Base-by-base conservation (phyloP, 2,113 vertebrate species). In the Camelus bactrianus region DNA sequence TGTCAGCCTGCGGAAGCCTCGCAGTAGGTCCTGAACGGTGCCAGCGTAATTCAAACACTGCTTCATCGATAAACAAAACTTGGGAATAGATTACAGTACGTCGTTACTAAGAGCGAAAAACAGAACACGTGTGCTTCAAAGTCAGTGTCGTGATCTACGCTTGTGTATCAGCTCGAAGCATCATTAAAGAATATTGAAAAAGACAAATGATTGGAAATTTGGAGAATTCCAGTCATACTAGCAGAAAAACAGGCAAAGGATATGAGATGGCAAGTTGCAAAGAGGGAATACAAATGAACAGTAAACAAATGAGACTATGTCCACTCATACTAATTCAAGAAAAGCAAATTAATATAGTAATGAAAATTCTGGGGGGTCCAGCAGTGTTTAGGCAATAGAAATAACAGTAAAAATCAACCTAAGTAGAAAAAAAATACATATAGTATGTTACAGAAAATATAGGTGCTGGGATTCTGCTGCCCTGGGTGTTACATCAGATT, bases 1-100 rank as follows among this genome's bases (percentile, higher is more conserved):
- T 0, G 3, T 26, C 13, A 1, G 28, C 6, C 24, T 14, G 17
- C 8, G 1, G n/a, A 24, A n/a, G 48, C 26, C 69, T 62, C 26
- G 50, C 52, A 0, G 0, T 58, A 6, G 20, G 42, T 15, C 65
- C 75, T 35, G 35, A 11, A 9, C 10, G 48, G 38, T 3, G 24
- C 52, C 24, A 48, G 3, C 9, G 30, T 67, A 1, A 26, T 14
- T 81, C 28, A 13, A 24, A 4, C 0, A 56, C 8, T 3, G 30
- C 48, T 60, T 60, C 38, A 2, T 46, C 46, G 7, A 3, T 4
- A n/a, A 24, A 10, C 28, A 42, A 46, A 52, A 1, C 48, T 69
- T 24, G n/a, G 42, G 56, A 42, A 42, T 42, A 42, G 38, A 80
- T 35, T 12, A 22, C 42, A 82, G 54, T 30, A 6, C 8, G 7